A percentile compares a stretch with the other conserved stretches of the same genome.
phyloP scores from a whole-genome alignment of 2,113 vertebrate genomes.

The Albula glossodonta region DNA sequence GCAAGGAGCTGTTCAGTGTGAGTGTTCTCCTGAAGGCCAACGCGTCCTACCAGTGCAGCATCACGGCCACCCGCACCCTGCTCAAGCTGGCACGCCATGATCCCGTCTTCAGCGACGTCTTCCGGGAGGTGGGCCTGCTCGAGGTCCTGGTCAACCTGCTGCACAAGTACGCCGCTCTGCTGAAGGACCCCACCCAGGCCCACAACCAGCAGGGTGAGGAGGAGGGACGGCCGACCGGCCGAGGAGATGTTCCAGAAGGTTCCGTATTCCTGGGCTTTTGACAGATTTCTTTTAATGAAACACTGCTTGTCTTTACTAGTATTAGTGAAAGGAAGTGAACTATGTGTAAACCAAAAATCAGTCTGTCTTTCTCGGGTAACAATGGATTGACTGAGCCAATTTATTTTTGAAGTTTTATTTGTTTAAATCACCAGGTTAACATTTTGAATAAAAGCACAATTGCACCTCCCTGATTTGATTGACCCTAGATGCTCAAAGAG shows the following conservation, averaged over 20 bases:
- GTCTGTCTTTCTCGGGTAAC: background rate
- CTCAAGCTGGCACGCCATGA: slow-evolving; percentile 90
- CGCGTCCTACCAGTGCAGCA: slow-evolving; percentile 87
- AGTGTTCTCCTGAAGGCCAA: slow-evolving; percentile 94
- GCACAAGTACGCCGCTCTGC: slow-evolving; percentile 93
- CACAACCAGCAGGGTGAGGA: slow-evolving; percentile 81
- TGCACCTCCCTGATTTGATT: background rate
- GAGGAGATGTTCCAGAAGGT: background rate
- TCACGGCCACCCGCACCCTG: slow-evolving; percentile 83
- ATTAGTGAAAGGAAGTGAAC: no score
- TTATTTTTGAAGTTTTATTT: background rate
- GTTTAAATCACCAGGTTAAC: background rate
- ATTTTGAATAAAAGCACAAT: background rate
- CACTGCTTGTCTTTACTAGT: no score
- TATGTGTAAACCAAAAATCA: background rate
- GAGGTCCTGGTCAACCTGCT: slow-evolving; percentile 96
- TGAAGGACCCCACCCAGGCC: slow-evolving; percentile 84
- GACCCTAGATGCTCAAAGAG: background rate
- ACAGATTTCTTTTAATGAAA: no score
- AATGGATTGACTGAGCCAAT: background rate
- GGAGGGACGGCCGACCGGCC: background rate
- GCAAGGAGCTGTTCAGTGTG: slow-evolving; percentile 96
- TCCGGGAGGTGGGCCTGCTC: slow-evolving; percentile 93
- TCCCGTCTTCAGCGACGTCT: slow-evolving; percentile 92
- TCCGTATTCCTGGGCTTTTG: background rate